Evolutionary conservation across 2,888 invertebrate genomes (phyloP).

Genomic region (Siphlonurus alternatus): DNA sequence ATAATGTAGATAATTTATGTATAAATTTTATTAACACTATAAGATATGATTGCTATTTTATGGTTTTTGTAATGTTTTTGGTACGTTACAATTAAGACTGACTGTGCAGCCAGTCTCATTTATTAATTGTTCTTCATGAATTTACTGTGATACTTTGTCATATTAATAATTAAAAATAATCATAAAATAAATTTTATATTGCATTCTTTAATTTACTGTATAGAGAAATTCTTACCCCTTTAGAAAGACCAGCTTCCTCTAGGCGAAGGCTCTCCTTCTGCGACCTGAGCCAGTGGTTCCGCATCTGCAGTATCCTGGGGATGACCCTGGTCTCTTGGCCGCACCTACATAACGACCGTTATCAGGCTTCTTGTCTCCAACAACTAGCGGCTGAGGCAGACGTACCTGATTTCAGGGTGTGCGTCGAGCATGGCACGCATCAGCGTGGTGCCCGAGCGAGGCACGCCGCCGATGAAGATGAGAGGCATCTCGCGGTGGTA

Average conservation of each 20-base stretch:
- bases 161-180: too few species aligned
- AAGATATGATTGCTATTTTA: too few species aligned
- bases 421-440: constrained; percentile 98
- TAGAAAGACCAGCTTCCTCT: constrained; percentile 85
- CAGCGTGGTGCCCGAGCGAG: constrained; percentile 91
- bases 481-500: constrained; percentile 83
- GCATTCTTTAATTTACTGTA: too few species aligned
- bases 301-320: constrained; percentile 87
- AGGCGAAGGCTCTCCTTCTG: constrained; percentile 80
- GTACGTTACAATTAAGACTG: too few species aligned
- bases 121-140: too few species aligned
- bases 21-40: too few species aligned
- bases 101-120: too few species aligned
- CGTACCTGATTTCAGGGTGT: constrained; percentile 81
- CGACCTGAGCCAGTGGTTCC: constrained; percentile 89
- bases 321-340: constrained; percentile 96
- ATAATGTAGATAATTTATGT: too few species aligned
- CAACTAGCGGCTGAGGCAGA: background rate
- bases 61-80: too few species aligned
- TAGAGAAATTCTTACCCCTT: constrained; percentile 50
- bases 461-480: constrained; percentile 95
- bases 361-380: background rate
- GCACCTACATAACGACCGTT: constrained; percentile 37
- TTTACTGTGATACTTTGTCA: too few species aligned
- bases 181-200: too few species aligned